Percentiles rank a stretch among this genome's conserved stretches.
Conservation (phyloP, 2,888 invertebrate genomes). For the Dicyrtomina minuta region DNA sequence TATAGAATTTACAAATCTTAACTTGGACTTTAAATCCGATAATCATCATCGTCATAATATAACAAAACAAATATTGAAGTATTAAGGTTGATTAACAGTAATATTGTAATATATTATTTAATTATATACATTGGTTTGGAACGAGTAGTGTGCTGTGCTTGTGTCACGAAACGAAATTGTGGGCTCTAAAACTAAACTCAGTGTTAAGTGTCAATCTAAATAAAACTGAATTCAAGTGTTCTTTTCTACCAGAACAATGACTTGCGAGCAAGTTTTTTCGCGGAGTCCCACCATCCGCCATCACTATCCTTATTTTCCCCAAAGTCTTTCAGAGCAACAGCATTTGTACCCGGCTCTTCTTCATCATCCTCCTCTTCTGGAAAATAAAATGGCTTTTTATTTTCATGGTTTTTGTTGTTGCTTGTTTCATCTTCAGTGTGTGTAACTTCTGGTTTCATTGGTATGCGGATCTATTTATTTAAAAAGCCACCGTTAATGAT, state of each 20-base stretch:
- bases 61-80: too few species aligned
- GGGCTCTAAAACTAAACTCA: too few species aligned
- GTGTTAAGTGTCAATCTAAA: too few species aligned
- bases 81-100: too few species aligned
- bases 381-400: conserved; percentile 33
- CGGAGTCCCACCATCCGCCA: conserved; percentile 26
- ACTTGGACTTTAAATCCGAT: too few species aligned
- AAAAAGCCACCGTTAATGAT: neutral
- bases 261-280: conserved; percentile 25
- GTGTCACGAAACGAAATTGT: too few species aligned
- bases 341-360: conserved; percentile 25
- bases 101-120: too few species aligned
- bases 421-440: neutral
- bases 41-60: too few species aligned
- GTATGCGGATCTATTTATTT: conserved; percentile 21
- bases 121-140: too few species aligned
- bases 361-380: conserved; percentile 35
- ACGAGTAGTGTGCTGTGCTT: too few species aligned
- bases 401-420: conserved; percentile 13
- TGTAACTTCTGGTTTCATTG: conserved; percentile 27
- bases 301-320: conserved; percentile 18
- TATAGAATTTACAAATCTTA: too few species aligned
- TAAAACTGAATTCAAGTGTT: too few species aligned
- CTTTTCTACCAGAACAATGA: conserved; percentile 31
- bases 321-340: conserved; percentile 33